These are phyloP conservation scores for Mechanitis mazaeus DNA, from an alignment of 2,888 invertebrate species.

Conservation along the genomic window DNA sequence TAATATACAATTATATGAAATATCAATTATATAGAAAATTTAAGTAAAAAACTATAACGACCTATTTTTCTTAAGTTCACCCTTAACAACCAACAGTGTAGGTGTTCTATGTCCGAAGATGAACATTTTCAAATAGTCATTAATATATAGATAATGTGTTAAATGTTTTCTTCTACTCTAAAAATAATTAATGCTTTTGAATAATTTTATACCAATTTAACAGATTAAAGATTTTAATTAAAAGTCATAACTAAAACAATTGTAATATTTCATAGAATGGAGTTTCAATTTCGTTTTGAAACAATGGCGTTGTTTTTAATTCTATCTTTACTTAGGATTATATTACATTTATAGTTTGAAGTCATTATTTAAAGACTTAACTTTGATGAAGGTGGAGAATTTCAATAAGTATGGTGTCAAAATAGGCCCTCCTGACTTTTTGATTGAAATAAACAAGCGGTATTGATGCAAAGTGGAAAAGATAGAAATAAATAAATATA, in stretches of 20 bases:
- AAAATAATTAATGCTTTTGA: neutral
- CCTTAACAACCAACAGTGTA: neutral
- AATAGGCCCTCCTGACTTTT: too few relatives aligned
- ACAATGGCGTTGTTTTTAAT: neutral
- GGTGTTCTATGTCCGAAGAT: neutral
- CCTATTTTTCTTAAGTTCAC: conserved; percentile 15
- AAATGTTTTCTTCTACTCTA: neutral
- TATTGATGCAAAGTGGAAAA: too few relatives aligned
- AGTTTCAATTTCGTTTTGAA: conserved; percentile 1
- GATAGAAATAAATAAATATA: too few relatives aligned
- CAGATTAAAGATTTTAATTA: conserved; percentile 1
- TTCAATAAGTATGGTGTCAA: too few relatives aligned
- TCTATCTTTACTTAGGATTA: neutral
- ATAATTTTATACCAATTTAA: neutral
- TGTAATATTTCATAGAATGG: neutral
- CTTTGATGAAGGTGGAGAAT: too few relatives aligned
- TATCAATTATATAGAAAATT: neutral
- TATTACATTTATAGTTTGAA: neutral
- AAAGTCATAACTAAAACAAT: neutral
- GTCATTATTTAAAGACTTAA: neutral
- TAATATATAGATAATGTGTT: neutral
- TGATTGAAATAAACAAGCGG: too few relatives aligned
- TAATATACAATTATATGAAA: neutral
- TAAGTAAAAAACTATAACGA: conserved; percentile 13
- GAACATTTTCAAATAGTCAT: neutral